phyloP scores from a whole-genome alignment of 2,888 invertebrate genomes.

The Atherix ibis region DNA sequence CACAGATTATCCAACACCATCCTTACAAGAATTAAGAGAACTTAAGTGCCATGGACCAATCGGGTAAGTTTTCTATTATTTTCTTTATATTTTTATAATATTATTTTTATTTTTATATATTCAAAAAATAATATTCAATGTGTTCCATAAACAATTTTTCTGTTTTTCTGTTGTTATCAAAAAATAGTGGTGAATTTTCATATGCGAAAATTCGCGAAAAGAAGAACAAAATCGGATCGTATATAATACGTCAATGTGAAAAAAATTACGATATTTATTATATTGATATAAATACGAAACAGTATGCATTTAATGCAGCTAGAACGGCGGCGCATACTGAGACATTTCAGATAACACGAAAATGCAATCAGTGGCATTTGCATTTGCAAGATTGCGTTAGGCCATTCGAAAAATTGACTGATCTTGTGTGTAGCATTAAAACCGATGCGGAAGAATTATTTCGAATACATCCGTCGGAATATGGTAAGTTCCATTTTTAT shows the following conservation, averaged over 20 bases:
- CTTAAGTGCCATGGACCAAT: constrained; percentile 82
- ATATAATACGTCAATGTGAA: constrained; percentile 68
- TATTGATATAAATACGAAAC: constrained; percentile 64
- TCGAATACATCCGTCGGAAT: constrained; percentile 70
- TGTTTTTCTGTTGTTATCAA: too few species aligned
- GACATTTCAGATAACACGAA: constrained; percentile 44
- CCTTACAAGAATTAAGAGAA: constrained; percentile 50
- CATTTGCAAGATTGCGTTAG: constrained; percentile 18
- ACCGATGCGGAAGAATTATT: constrained; percentile 21
- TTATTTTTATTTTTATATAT: too few species aligned
- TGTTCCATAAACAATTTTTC: too few species aligned
- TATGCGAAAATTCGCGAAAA: constrained; percentile 71
- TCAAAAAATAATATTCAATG: too few species aligned
- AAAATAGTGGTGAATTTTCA: constrained; percentile 73
- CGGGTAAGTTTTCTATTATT: constrained; percentile 48
- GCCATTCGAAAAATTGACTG: constrained; percentile 21
- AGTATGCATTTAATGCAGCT: too few species aligned
- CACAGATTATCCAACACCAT: constrained; percentile 64
- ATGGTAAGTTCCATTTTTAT: constrained; percentile 40
- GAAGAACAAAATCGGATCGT: constrained; percentile 58
- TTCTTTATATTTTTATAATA: too few species aligned
- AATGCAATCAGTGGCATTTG: constrained; percentile 22
- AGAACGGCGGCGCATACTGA: constrained; percentile 48
- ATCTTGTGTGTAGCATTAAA: constrained; percentile 24
- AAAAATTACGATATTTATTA: constrained; percentile 62